phyloP scores from a whole-genome alignment of 1,140 invertebrate genomes.

The Pogonomyrmex barbatus region DNA sequence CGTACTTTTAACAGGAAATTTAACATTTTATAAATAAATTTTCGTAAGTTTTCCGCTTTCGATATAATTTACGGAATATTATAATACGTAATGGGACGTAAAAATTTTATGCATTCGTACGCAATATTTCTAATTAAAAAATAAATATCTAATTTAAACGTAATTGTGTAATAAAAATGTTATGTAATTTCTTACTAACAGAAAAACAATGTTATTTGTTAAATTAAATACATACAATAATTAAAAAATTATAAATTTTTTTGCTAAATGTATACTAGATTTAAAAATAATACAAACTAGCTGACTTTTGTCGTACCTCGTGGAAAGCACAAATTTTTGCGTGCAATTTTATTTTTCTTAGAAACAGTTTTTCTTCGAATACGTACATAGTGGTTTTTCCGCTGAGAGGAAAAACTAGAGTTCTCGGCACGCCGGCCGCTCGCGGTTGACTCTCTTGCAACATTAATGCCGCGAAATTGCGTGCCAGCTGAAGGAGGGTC shows the following conservation, averaged over 20 bases:
- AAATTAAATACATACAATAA: background rate
- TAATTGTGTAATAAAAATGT: background rate
- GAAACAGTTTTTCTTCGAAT: background rate
- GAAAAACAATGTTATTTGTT: background rate
- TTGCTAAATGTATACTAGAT: too few relatives aligned
- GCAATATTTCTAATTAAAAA: background rate
- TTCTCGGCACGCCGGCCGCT: background rate
- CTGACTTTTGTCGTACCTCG: background rate
- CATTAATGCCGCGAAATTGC: constrained; percentile 49
- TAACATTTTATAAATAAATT: too few relatives aligned
- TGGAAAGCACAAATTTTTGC: constrained; percentile 23
- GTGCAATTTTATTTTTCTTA: constrained; percentile 7
- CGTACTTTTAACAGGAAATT: background rate
- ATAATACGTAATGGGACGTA: too few relatives aligned
- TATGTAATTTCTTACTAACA: background rate
- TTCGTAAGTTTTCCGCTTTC: background rate
- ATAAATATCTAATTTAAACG: background rate
- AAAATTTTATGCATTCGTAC: background rate
- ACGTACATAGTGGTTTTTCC: background rate
- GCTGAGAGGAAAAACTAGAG: constrained; percentile 11
- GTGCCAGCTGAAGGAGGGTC: background rate
- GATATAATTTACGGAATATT: background rate
- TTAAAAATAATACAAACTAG: background rate
- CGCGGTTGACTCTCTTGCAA: constrained; percentile 34
- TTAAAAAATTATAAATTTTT: background rate